Conservation (phyloP, 2,888 invertebrate genomes). For the Prosopocoilus inquinatus region DNA sequence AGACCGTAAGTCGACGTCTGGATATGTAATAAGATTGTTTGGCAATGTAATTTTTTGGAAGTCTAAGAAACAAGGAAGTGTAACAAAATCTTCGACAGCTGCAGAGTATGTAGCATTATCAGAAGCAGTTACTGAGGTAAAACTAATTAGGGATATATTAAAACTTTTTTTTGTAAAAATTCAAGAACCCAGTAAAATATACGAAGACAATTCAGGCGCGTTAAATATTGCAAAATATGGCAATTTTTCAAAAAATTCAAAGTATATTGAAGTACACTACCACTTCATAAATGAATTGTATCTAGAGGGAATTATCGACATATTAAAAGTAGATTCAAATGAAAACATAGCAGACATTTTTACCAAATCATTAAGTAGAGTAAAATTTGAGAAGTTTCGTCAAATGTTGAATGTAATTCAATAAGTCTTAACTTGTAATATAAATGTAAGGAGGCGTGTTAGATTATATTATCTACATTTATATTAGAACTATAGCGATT, state of each 20-base stretch:
- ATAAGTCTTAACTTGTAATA: no score
- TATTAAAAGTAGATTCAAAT: not conserved
- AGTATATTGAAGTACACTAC: not conserved
- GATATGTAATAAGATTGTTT: constrained; percentile 39
- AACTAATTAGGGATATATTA: constrained; percentile 17
- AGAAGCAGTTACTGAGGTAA: constrained; percentile 26
- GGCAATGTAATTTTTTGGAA: constrained; percentile 39
- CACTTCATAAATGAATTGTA: not conserved
- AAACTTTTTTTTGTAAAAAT: constrained; percentile 20
- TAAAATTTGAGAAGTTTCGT: no score
- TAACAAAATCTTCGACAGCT: constrained; percentile 32
- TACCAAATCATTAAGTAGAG: not conserved
- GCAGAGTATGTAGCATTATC: constrained; percentile 31
- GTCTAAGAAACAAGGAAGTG: constrained; percentile 36
- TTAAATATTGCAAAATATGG: constrained; percentile 29
- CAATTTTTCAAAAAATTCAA: constrained; percentile 29
- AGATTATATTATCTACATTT: no score
- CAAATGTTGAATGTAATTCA: not conserved
- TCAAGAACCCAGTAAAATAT: constrained; percentile 26
- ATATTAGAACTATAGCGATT: no score
- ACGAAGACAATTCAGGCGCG: constrained; percentile 32
- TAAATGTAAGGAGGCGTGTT: no score
- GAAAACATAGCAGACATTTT: constrained; percentile 1
- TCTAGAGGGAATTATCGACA: not conserved
- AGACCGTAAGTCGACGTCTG: constrained; percentile 30